Conservation (phyloP, 64 coral and sea anemone species). For the Actinia equina region DNA sequence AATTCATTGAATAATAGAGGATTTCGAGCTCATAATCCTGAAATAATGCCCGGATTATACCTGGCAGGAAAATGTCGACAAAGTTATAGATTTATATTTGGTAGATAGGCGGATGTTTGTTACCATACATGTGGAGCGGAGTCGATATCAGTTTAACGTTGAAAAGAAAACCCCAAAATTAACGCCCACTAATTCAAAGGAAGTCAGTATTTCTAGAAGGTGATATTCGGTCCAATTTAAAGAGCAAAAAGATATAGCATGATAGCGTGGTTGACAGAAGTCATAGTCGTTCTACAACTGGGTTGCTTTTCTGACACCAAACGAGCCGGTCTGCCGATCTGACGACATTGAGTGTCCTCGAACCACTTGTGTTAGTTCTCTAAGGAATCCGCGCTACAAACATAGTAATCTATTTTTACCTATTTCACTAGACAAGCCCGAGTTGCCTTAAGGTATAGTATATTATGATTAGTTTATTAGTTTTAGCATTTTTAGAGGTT, state of each 20-base stretch:
- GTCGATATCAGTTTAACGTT: neutral
- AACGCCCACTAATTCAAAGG: conserved; percentile 1
- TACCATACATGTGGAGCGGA: neutral
- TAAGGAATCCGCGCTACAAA: neutral
- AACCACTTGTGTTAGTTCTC: neutral
- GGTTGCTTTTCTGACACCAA: too few species aligned
- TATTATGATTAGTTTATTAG: neutral
- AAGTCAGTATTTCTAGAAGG: neutral
- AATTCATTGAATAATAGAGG: neutral
- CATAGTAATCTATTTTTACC: neutral
- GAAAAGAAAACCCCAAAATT: neutral
- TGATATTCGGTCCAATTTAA: neutral
- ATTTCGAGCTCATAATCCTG: neutral
- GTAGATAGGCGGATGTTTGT: neutral
- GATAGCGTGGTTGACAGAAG: neutral
- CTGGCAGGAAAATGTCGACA: neutral
- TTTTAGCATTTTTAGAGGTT: neutral
- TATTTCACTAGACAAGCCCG: neutral
- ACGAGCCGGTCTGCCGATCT: too few species aligned
- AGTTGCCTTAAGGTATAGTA: neutral
- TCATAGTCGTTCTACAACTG: neutral
- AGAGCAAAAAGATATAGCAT: neutral
- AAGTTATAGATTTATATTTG: neutral
- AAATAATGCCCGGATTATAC: neutral
- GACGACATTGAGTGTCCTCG: neutral